Evolutionary conservation across 2,113 vertebrate species (phyloP).

Genomic region (Cyanoderma ruficeps): DNA sequence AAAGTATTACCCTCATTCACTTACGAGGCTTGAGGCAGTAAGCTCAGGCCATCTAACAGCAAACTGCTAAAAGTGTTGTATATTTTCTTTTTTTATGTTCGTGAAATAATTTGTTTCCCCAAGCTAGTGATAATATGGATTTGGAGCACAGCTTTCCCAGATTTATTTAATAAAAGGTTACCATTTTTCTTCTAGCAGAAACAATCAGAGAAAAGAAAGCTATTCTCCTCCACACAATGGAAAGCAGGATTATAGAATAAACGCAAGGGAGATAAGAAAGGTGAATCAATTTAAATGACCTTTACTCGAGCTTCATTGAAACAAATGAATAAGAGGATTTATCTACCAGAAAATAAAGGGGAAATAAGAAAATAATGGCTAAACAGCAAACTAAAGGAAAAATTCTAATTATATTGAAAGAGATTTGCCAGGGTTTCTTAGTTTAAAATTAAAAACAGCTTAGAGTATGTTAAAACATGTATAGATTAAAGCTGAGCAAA

Average conservation of each 20-base stretch:
- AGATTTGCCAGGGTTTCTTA: slow-evolving; percentile 44
- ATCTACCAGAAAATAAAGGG: slow-evolving; percentile 49
- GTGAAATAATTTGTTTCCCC: slow-evolving; percentile 37
- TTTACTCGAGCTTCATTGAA: slow-evolving; percentile 71
- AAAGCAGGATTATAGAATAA: slow-evolving; percentile 67
- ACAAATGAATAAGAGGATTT: slow-evolving; percentile 74
- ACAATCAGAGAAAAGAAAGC: slow-evolving; percentile 30
- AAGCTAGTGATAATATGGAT: slow-evolving; percentile 45
- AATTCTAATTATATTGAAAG: slow-evolving; percentile 45
- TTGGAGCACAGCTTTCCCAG: slow-evolving; percentile 40
- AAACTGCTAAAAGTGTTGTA: not conserved
- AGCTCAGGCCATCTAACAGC: slow-evolving; percentile 5
- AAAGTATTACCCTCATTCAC: not conserved
- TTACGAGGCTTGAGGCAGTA: not conserved
- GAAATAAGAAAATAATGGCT: slow-evolving; percentile 59
- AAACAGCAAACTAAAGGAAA: slow-evolving; percentile 55
- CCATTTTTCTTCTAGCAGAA: slow-evolving; percentile 54
- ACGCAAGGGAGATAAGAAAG: slow-evolving; percentile 58
- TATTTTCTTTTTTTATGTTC: slow-evolving; percentile 10
- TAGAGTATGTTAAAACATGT: slow-evolving; percentile 20
- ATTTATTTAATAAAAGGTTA: slow-evolving; percentile 72
- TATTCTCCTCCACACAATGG: slow-evolving; percentile 50
- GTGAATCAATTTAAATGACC: slow-evolving; percentile 72
- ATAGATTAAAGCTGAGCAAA: slow-evolving; percentile 54
- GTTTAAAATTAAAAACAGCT: slow-evolving; percentile 50